Conservation (phyloP, 2,113 vertebrate genomes). For the Nerophis ophidion region DNA sequence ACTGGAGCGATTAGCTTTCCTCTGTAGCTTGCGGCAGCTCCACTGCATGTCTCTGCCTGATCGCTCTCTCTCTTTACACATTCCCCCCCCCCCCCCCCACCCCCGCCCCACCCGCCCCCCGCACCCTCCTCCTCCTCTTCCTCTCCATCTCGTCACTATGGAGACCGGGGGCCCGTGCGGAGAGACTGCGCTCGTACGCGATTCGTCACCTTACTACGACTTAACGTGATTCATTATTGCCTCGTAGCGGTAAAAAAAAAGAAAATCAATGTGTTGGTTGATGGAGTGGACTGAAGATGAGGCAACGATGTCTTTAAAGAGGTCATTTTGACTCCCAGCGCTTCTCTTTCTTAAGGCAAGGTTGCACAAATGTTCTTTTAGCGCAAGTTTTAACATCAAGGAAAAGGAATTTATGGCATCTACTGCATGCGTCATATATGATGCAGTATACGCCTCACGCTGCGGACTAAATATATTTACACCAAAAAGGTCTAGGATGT, state of each 20-base stretch:
- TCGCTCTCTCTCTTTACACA: conserved; percentile 37
- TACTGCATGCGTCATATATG: no score
- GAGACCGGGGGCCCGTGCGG: conserved; percentile 64
- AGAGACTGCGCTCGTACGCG: conserved; percentile 46
- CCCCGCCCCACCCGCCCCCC: conserved; percentile 31
- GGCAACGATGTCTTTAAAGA: not conserved
- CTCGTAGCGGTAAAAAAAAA: not conserved
- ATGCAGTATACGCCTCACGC: no score
- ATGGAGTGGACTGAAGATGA: not conserved
- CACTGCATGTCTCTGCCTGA: conserved; percentile 69
- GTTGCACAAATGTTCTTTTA: not conserved
- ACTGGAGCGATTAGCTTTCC: conserved; percentile 15
- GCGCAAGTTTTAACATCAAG: not conserved
- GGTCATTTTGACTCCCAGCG: not conserved
- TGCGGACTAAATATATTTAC: no score
- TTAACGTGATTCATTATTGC: conserved; percentile 3
- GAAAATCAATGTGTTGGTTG: not conserved
- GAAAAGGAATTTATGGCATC: not conserved
- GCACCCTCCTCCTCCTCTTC: conserved; percentile 30
- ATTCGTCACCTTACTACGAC: conserved; percentile 14
- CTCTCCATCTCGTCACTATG: conserved; percentile 70
- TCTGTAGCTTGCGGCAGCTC: conserved; percentile 59
- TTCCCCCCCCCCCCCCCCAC: conserved; percentile 26
- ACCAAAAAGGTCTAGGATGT: no score
- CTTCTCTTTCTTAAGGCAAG: no score